Evolutionary conservation across 2,888 invertebrate genomes (phyloP), one percentile per base, ranked within the genome.

Genomic region (Apantesis nais): DNA sequence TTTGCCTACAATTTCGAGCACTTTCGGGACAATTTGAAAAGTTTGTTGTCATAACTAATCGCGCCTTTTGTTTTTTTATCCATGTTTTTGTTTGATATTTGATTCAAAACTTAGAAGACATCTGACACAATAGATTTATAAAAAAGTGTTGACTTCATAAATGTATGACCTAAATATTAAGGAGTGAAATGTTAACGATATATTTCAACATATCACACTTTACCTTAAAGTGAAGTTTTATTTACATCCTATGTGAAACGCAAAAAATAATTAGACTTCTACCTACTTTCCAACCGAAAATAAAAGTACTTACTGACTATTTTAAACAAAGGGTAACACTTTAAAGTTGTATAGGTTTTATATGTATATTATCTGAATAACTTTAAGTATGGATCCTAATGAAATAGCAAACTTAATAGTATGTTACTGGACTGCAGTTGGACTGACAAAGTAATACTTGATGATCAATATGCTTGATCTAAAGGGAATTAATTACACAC

Each of bases 11-110:
- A 29, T 58, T 58, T 58, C 29, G 58, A 29, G 58, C 16, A 29
- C 65, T 74, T 75, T 74, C 68, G 68, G 62, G 66, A 67, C 74
- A 77, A 74, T 80, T 78, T 75, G 29, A 72, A 77, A 77, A 80
- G 75, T 80, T 78, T 73, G 71, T 69, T 77, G 73, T 65, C 71
- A 75, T 67, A 48, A 62, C 66, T 65, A 69, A 65, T 34, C 31
- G 25, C 44, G 29, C 11, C 39, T 58, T 60, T 58, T 65, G 31
- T 41, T 25, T 66, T 16, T 29, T 58, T 29, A 29, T 16, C 4
- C 16, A 29, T 29, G 14, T 58, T 58, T 5, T 52, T 58, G 58
- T 58, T 16, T 55, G 25, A 25, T 55, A 55, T 55, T 25, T 55
- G 55, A 14, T 11, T 25, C 55, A 55, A 55, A 55, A 25, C 25